phyloP scores from a whole-genome alignment of 2,113 vertebrate genomes.

The Myotis yumanensis region DNA sequence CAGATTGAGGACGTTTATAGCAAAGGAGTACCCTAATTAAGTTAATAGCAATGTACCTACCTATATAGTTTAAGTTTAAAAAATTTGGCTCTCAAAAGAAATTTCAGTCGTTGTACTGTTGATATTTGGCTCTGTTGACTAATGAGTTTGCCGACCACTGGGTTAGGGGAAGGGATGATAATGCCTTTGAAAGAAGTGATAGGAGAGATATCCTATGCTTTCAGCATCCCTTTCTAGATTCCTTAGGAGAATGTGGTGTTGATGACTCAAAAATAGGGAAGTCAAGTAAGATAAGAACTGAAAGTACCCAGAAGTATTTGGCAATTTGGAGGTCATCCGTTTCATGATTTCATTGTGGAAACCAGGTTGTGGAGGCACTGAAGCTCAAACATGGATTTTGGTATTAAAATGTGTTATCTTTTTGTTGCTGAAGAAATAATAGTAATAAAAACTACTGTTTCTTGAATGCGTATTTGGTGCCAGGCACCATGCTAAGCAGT shows the following conservation, averaged over 20 bases:
- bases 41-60: no score
- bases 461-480: not conserved
- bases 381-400: constrained; percentile 19
- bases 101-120: no score
- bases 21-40: no score
- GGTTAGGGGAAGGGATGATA: not conserved
- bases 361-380: not conserved
- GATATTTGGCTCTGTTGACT: no score
- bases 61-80: no score
- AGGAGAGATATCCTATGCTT: not conserved
- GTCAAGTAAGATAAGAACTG: not conserved
- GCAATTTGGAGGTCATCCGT: not conserved
- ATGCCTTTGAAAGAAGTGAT: not conserved
- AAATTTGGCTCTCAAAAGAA: no score
- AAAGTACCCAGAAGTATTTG: constrained; percentile 6
- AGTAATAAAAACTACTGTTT: constrained; percentile 9
- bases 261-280: not conserved
- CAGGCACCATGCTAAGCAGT: not conserved
- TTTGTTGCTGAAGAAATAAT: constrained; percentile 15
- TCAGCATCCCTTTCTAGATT: not conserved
- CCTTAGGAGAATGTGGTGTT: not conserved
- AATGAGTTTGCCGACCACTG: no score
- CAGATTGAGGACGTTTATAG: no score
- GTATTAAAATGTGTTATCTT: not conserved
- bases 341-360: constrained; percentile 3